Conservation (phyloP, 2,113 vertebrate species). For the Phycodurus eques region DNA sequence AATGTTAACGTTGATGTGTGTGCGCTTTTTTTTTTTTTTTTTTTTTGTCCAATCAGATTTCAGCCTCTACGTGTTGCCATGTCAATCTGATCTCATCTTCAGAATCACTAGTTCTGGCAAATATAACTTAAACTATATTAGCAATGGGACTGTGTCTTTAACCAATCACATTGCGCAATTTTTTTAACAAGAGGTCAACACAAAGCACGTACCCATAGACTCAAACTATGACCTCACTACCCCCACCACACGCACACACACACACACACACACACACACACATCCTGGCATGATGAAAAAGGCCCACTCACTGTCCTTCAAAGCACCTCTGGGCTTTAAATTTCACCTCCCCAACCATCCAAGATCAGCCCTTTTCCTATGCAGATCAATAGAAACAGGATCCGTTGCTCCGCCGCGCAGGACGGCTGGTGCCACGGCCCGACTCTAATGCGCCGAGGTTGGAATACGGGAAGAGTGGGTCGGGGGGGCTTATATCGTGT, state of each 20-base stretch:
- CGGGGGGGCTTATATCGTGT: background rate
- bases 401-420: constrained; percentile 54
- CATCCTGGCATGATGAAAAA: constrained; percentile 37
- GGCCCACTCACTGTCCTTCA: constrained; percentile 67
- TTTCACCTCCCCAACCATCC: constrained; percentile 70
- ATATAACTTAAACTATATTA: too few species aligned
- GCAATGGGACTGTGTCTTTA: too few species aligned
- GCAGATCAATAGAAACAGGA: constrained; percentile 75
- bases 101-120: too few species aligned
- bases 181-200: too few species aligned
- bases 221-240: background rate
- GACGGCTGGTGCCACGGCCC: constrained; percentile 53
- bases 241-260: background rate
- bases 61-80: too few species aligned
- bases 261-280: background rate
- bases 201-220: background rate
- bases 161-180: too few species aligned
- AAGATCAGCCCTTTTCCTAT: constrained; percentile 71
- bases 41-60: too few species aligned
- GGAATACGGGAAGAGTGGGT: background rate
- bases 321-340: constrained; percentile 68
- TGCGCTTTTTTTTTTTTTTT: too few species aligned
- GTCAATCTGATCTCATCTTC: too few species aligned
- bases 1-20: too few species aligned
- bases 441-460: constrained; percentile 42